These are phyloP conservation scores for Onychomys arenicola DNA, from an alignment of 2,797 vertebrate species.

Conservation along the genomic window DNA sequence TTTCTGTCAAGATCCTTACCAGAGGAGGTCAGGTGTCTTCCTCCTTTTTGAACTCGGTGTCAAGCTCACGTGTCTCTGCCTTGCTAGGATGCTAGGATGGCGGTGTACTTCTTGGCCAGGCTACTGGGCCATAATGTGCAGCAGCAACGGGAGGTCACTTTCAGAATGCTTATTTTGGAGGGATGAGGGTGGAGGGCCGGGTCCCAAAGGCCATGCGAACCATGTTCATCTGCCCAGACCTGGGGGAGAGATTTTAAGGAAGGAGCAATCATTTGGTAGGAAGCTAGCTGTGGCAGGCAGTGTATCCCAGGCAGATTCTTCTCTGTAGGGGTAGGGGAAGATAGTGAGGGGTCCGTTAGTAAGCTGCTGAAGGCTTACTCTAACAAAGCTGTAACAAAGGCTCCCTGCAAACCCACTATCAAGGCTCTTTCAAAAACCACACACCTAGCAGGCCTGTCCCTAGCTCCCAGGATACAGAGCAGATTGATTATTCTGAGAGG, in stretches of 20 bases:
- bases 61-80: not conserved
- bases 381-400: slow-evolving; percentile 75
- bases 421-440: slow-evolving; percentile 6
- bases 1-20: not conserved
- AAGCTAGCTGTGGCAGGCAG: not conserved
- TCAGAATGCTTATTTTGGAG: not conserved
- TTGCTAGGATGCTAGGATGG: not conserved
- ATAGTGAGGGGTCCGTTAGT: not conserved
- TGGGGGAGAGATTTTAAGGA: not conserved
- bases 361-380: not conserved
- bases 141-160: not conserved
- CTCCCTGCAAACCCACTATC: slow-evolving; percentile 40
- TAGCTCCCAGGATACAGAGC: not conserved
- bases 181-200: not conserved
- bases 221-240: not conserved
- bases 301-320: not conserved
- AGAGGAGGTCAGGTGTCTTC: not conserved
- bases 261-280: not conserved
- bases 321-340: accelerated
- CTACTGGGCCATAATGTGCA: not conserved
- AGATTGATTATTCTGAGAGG: not conserved
- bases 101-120: not conserved
- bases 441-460: slow-evolving; percentile 48
- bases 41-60: not conserved
- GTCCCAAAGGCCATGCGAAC: not conserved